These are phyloP conservation scores for Podilymbus podiceps DNA, from an alignment of 2,113 vertebrate species.

Conservation along the genomic window DNA sequence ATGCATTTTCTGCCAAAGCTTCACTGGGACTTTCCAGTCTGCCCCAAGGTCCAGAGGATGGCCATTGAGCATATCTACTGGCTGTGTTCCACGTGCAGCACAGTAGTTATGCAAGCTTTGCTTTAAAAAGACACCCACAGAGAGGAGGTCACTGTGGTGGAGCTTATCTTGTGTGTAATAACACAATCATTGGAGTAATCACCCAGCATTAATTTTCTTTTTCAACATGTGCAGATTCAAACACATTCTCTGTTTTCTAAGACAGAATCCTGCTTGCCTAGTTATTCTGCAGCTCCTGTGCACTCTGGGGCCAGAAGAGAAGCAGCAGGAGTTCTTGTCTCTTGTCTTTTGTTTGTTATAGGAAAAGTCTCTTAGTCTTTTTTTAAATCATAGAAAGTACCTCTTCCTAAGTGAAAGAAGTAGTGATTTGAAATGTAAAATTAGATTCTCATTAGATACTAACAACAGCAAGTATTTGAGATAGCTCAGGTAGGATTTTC, in stretches of 20 bases:
- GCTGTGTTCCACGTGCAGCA: not conserved
- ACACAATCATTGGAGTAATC: not conserved
- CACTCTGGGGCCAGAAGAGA: not conserved
- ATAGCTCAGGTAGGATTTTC: not conserved
- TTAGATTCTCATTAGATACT: not conserved
- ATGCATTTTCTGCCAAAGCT: not conserved
- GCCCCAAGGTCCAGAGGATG: not conserved
- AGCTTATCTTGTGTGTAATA: not conserved
- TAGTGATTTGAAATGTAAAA: not conserved
- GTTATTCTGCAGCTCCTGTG: not conserved
- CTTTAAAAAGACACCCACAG: not conserved
- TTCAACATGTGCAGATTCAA: not conserved
- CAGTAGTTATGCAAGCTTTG: fast-evolving
- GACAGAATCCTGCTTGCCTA: not conserved
- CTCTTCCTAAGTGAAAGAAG: not conserved
- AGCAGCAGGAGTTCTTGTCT: not conserved
- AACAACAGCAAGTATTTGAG: not conserved
- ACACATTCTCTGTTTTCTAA: not conserved
- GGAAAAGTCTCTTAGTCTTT: not conserved
- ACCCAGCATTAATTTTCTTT: not conserved
- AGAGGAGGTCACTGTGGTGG: not conserved
- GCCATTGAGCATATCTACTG: not conserved
- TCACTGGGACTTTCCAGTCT: not conserved
- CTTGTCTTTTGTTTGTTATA: not conserved
- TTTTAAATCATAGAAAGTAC: not conserved